Base-by-base conservation (phyloP, 2,113 vertebrate genomes). In the Aegotheles bennettii region DNA sequence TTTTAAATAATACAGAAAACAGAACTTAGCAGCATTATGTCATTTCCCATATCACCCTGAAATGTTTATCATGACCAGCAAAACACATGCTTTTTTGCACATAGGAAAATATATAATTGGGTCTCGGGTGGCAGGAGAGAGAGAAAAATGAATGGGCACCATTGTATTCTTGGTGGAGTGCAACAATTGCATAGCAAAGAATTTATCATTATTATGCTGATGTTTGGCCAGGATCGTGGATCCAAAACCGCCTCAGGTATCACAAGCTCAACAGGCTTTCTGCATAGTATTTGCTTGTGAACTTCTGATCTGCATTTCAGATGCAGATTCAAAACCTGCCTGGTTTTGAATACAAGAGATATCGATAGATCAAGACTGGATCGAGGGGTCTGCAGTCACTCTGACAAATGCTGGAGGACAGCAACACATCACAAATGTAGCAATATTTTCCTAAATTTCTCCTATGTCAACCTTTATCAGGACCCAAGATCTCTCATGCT, bases 101-200 rank as follows among this genome's bases (percentile, higher is more conserved):
- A 4, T 11, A 0, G 0, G 38, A 74, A 85, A 83, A 67, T 5
- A 35, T 3, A 7, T 15, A 48, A 56, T 9, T 51, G 7, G 7
- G 13, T 71, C 48, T 69, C 36, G 51, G 26, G 19, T 57, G 60
- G 47, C 47, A 43, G 31, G 23, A 47, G 51, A 67, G n/a, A 70
- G 35, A 73, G 59, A 67, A 67, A 73, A 83, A 75, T 4, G 5
- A 7, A 20, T 2, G 0, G 0, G n/a, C 64, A 70, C 19, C 21
- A 13, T 10, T 71, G 19, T 50, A 20, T 38, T 79, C 61, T 21
- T 64, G 67, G 38, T 45, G 26, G 84, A 85, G 40, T 21, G 23
- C 40, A 70, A 43, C 11, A 11, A 23, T 24, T 70, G 47, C 2
- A 2, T 3, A 77, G 25, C 31, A 51, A 75, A 78, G 42, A 70